Evolutionary conservation across 2,113 vertebrate genomes (phyloP).

Genomic region (Sminthopsis crassicaudata): DNA sequence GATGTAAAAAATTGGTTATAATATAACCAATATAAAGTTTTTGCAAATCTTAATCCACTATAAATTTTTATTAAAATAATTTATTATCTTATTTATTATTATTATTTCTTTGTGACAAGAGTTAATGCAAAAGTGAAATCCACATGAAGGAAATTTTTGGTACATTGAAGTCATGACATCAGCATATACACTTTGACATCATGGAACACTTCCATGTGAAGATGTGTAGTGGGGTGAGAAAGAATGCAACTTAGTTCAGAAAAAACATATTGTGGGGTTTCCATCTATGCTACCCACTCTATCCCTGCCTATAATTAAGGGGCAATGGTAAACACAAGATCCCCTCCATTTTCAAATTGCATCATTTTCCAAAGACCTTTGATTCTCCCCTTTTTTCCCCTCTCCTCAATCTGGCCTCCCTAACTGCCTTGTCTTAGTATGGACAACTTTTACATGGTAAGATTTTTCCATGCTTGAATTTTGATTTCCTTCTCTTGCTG

Average conservation of each 20-base stretch:
- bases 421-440: neutral
- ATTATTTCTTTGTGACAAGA: neutral
- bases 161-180: neutral
- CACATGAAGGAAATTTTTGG: accelerated
- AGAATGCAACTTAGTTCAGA: neutral
- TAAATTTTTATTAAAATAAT: neutral
- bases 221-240: neutral
- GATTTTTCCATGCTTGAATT: accelerated
- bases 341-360: neutral
- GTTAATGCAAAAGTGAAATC: neutral
- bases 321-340: accelerated
- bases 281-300: no score
- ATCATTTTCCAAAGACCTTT: accelerated
- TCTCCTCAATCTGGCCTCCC: neutral
- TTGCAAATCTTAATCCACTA: neutral
- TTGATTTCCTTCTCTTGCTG: neutral
- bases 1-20: neutral
- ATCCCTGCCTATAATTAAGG: accelerated
- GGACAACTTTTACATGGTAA: neutral
- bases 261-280: neutral
- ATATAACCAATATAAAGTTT: neutral
- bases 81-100: neutral
- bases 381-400: neutral
- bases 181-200: neutral
- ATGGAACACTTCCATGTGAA: neutral